Base-by-base conservation (phyloP, 2,888 invertebrate species). In the Drosophila mercatorum region DNA sequence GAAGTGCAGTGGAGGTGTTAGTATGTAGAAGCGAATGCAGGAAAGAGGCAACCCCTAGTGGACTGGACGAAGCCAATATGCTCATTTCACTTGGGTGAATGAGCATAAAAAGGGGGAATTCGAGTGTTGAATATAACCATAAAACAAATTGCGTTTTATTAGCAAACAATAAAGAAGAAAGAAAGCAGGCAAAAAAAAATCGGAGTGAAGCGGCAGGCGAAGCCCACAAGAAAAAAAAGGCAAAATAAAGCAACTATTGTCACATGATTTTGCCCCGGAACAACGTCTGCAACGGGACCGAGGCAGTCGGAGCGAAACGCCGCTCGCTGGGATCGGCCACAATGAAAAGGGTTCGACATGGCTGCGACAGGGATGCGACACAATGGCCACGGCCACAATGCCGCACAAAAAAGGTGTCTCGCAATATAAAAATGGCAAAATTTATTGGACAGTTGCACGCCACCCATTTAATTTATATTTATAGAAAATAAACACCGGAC, bases 391-490 rank as follows among this genome's bases (percentile, higher is more conserved):
- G 64, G 64, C 74, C 69, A 80, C 74, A 87, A 86, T 83, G 71
- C 63, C 72, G 66, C 70, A 74, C 63, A 86, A 86, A 86, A 83
- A 89, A 83, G 75, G 89, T 84, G 81, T 80, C 89, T 86, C 67
- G 60, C 67, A 79, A 73, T 72, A 83, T 68, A 89, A 88, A 89
- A 89, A 89, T 89, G 78, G 72, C 77, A 65, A 83, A 91, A 91
- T 91, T 91, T 91, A 91, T 91, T 90, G 83, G 91, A 90, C 91
- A 90, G 83, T 86, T 82, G 85, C 91, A 91, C 89, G 90, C 90
- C 91, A 88, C 78, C 85, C 80, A 79, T 86, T 91, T 90, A 84
- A 90, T 90, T 91, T 90, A 83, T 83, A 81, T 80, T 87, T 83
- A 88, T 84, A 86, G 89, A 80, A 88, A 88, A 83, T 75, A 86